Base-by-base conservation (phyloP, 2,888 invertebrate genomes). In the Eubasilissa splendida region DNA sequence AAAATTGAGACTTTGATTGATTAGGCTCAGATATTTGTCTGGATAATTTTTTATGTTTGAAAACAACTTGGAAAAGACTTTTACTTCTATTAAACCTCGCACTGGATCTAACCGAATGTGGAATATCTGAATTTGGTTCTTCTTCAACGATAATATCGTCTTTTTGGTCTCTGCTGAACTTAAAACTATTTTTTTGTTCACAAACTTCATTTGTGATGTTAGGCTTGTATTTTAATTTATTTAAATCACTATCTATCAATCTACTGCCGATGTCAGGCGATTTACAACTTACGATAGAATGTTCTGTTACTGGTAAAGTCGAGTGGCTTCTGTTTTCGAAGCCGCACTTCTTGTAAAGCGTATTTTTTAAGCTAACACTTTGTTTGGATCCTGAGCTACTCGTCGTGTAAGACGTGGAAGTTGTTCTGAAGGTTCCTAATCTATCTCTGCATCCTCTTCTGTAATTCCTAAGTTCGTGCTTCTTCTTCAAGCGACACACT, bases 311-410 rank as follows among this genome's bases (percentile, higher is more conserved):
- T 42, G 52, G n/a, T 42, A 3, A 14, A 33, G n/a, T 11, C n/a
- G 58, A 31, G 10, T 87, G 65, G 52, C 54, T 76, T 66, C 79
- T 88, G 83, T 88, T 88, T 79, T 90, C 90, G 22, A 90, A 85
- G 84, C 89, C 90, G 74, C 71, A 81, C 86, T 90, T 87, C 77
- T 90, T 90, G 65, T 87, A 87, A 82, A 90, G 89, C 1, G 91
- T 88, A 82, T 91, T 92, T 84, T 90, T 90, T 66, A 92, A 87
- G 73, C 91, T 42, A 7, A 7, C 91, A 0, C 92, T 93, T 31
- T 92, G 92, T 82, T 92, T 89, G 0, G 93, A 92, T 63, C 93
- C 87, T 77, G 93, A 91, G 80, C 92, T 92, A 63, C 92, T 92
- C 0, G 91, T 92, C 0, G 90, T 91, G 53, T 75, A 87, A 4